phyloP scores from a whole-genome alignment of 1,140 invertebrate species.

The Anadara kagoshimensis region DNA sequence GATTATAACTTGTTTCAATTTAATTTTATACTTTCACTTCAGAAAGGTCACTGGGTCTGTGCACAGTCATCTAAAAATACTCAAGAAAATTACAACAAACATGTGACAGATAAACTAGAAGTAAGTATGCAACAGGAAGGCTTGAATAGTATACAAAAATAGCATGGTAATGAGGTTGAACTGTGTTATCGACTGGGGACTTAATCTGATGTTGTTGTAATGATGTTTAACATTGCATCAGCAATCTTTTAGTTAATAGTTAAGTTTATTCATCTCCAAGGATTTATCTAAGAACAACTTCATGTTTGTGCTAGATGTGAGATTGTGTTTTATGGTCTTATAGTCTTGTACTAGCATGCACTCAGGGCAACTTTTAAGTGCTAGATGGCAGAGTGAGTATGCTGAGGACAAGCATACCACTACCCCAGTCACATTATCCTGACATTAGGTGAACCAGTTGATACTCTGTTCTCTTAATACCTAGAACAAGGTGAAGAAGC shows the following conservation, averaged over 20 bases:
- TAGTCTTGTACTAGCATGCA: too few species aligned
- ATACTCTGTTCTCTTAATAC: too few species aligned
- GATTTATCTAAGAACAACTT: neutral
- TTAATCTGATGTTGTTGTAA: neutral
- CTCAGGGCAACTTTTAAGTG: too few species aligned
- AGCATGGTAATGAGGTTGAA: neutral
- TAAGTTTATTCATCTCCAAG: neutral
- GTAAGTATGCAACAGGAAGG: constrained; percentile 40
- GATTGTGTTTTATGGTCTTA: too few species aligned
- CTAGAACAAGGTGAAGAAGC: too few species aligned
- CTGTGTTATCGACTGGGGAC: neutral
- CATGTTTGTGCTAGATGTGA: too few species aligned
- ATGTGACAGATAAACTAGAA: constrained; percentile 71
- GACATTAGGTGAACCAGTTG: too few species aligned
- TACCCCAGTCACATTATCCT: too few species aligned
- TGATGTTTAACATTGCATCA: neutral
- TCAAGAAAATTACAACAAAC: constrained; percentile 64
- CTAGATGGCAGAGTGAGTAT: too few species aligned
- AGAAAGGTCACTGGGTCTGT: constrained; percentile 72
- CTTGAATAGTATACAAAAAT: neutral
- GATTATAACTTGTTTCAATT: too few species aligned
- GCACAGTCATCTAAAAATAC: constrained; percentile 67
- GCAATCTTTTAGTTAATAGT: neutral
- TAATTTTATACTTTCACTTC: too few species aligned
- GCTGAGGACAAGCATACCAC: too few species aligned